Percentiles rank a stretch among this genome's conserved stretches.
These are phyloP conservation scores for Andrena fulva DNA, from an alignment of 2,888 invertebrate genomes.

Conservation along the genomic window DNA sequence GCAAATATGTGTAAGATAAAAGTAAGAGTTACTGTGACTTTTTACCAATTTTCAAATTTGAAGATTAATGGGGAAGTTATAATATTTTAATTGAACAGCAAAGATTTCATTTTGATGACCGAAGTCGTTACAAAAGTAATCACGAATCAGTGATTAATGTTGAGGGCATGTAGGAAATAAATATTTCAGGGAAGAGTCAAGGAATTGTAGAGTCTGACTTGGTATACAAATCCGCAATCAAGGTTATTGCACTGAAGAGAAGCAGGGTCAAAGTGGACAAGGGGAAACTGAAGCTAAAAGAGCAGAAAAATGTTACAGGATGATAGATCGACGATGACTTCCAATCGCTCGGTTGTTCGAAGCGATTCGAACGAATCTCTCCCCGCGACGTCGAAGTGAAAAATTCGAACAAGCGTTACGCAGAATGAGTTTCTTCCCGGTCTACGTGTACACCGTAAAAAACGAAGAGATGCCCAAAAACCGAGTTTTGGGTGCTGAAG, in stretches of 20 bases:
- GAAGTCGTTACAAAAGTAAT: slow-evolving; percentile 2
- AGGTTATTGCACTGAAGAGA: no score
- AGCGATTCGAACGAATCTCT: slow-evolving; percentile 44
- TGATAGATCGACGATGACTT: not conserved
- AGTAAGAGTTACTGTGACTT: not conserved
- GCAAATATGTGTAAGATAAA: no score
- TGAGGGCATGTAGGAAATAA: no score
- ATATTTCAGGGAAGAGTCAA: no score
- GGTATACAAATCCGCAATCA: no score
- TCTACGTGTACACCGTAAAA: slow-evolving; percentile 48
- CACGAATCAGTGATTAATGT: not conserved
- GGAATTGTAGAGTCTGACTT: no score
- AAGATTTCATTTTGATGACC: not conserved
- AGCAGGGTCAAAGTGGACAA: no score
- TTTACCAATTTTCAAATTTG: not conserved
- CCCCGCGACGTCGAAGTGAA: slow-evolving; percentile 32
- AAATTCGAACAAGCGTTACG: slow-evolving; percentile 43
- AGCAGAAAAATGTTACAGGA: no score
- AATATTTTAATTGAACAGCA: not conserved
- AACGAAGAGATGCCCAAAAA: slow-evolving; percentile 69
- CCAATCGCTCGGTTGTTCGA: not conserved
- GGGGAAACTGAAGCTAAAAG: no score
- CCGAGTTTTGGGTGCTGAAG: slow-evolving; percentile 69
- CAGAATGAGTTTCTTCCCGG: slow-evolving; percentile 32
- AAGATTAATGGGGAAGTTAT: not conserved